Evolutionary conservation across 2,888 invertebrate genomes (phyloP), one percentile per base, ranked within the genome.

Genomic region (Miltochrista miniata): DNA sequence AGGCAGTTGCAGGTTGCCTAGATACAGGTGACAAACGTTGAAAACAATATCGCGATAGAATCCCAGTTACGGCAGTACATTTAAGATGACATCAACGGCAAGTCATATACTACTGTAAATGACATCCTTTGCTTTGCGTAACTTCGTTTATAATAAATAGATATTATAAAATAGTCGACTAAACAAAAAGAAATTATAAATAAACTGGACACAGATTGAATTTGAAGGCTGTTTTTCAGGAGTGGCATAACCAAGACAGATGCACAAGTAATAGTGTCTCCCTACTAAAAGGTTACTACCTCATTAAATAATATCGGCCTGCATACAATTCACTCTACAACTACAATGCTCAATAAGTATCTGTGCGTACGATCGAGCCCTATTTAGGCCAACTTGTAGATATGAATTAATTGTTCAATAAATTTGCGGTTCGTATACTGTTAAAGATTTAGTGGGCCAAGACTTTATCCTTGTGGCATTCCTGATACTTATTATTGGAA

Each of bases 381-480:
- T 64, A 68, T 68, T 56, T 61, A 56, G 67, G 68, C 63, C 63
- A 61, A 47, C 65, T 56, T 64, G 51, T 60, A 61, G 51, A 68
- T 72, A 64, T 68, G 58, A 47, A 64, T 66, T 63, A 66, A 72
- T 71, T 68, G 63, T 45, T 54, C 43, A 48, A 31, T 31, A 31
- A 31, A 31, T 31, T 31, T 31, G 18, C 38, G 38, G 11, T 18
- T 18, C 31, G 8, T 31, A 15, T 38, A n/a, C n/a, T 38, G n/a
- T 38, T 38, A 18, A 38, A 18, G 15, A 38, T 18, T n/a, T 38
- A 18, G 11, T 37, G 11, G 37, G 4, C n/a, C n/a, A 11, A 8
- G 4, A 14, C 1, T 15, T 35, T 12, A 43, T 33, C 37, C 42
- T 18, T 48, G 42, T 18, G 33, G 37, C 24, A 33, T 15, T 37